A percentile compares a stretch with the other conserved stretches of the same genome.
phyloP scores from a whole-genome alignment of 2,113 vertebrate genomes.

The Cygnus atratus region DNA sequence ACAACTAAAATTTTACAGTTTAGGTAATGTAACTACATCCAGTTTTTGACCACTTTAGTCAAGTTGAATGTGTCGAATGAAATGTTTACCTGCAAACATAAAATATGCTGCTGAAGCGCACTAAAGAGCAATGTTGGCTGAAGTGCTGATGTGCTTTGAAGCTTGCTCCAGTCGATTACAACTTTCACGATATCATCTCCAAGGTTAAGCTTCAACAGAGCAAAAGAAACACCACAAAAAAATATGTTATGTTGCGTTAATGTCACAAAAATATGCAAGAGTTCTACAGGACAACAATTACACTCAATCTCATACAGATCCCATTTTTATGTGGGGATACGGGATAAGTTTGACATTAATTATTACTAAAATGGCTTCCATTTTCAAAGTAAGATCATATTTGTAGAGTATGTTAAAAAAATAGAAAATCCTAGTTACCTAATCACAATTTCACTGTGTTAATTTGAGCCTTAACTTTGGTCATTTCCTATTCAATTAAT shows the following conservation, averaged over 20 bases:
- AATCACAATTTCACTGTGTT: neutral
- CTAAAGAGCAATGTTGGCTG: conserved; percentile 78
- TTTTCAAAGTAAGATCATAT: neutral
- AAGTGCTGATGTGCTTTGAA: conserved; percentile 76
- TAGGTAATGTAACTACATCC: conserved; percentile 18
- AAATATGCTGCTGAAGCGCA: conserved; percentile 87
- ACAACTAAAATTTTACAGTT: neutral
- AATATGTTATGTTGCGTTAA: conserved; percentile 35
- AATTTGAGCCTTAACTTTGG: neutral
- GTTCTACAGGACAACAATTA: conserved; percentile 24
- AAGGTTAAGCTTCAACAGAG: conserved; percentile 84
- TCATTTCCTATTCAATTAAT: neutral
- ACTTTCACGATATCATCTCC: conserved; percentile 85
- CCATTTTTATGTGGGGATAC: neutral
- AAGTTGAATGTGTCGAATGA: conserved; percentile 19
- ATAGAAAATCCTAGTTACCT: neutral
- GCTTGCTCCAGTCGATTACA: conserved; percentile 79
- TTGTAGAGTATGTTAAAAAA: neutral
- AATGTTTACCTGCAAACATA: conserved; percentile 90
- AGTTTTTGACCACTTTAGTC: conserved; percentile 37
- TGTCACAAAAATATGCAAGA: conserved; percentile 21
- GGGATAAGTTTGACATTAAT: neutral
- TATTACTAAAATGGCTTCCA: neutral
- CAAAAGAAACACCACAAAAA: conserved; percentile 70
- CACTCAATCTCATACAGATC: neutral